phyloP scores from a whole-genome alignment of 2,888 invertebrate genomes.

The Andrena hattorfiana region DNA sequence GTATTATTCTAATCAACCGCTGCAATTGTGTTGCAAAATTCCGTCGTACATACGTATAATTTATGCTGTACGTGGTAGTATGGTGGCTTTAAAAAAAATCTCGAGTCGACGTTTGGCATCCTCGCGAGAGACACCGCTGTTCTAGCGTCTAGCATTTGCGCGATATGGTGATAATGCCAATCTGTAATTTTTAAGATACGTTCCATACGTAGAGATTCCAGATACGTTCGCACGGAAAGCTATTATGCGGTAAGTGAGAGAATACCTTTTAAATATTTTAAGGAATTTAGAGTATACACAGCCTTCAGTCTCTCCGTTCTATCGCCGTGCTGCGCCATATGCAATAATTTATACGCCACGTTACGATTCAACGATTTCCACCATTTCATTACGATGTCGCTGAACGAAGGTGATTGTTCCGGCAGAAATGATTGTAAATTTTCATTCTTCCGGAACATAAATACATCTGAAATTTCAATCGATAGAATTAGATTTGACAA shows the following conservation, averaged over 20 bases:
- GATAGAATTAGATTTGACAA: background rate
- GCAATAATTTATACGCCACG: constrained; percentile 89
- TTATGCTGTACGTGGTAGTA: constrained; percentile 83
- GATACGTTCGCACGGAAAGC: background rate
- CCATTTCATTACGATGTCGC: constrained; percentile 82
- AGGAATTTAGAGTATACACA: constrained; percentile 88
- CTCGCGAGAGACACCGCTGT: constrained; percentile 93
- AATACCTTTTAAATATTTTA: constrained; percentile 88
- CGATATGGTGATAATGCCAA: constrained; percentile 89
- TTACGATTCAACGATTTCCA: constrained; percentile 89
- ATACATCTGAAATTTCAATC: constrained; percentile 72
- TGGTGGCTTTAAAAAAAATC: constrained; percentile 92
- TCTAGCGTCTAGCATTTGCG: constrained; percentile 91
- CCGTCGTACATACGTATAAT: constrained; percentile 83
- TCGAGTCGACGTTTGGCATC: constrained; percentile 88
- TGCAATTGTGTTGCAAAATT: constrained; percentile 3
- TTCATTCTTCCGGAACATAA: constrained; percentile 70
- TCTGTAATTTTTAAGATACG: constrained; percentile 83
- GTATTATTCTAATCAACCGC: background rate
- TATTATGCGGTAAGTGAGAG: background rate
- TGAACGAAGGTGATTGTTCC: constrained; percentile 70
- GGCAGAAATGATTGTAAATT: constrained; percentile 70
- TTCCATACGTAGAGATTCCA: constrained; percentile 37
- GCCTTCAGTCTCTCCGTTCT: constrained; percentile 88
- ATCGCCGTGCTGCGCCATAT: constrained; percentile 89